Conservation (phyloP, 2,888 invertebrate genomes). For the Oscheius sp. region DNA sequence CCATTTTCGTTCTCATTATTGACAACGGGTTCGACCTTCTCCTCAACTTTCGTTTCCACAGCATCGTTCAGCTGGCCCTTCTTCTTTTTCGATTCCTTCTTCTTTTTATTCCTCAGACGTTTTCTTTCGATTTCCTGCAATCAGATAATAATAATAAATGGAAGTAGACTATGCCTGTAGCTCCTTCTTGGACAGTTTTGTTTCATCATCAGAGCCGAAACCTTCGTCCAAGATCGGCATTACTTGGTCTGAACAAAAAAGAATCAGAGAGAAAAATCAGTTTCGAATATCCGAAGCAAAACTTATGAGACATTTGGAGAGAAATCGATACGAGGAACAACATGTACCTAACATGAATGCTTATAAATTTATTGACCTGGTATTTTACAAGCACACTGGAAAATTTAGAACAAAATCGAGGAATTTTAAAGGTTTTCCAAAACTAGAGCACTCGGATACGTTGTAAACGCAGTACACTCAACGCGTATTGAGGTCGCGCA, state of each 20-base stretch:
- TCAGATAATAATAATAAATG: neutral
- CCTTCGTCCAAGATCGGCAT: conserved; percentile 21
- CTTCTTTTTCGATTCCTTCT: conserved; percentile 68
- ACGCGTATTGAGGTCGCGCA: no score
- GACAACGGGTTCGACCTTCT: conserved; percentile 8
- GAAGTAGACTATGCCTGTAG: conserved; percentile 40
- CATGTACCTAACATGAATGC: no score
- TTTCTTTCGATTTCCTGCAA: conserved; percentile 63
- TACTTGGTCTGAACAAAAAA: neutral
- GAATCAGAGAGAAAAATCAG: no score
- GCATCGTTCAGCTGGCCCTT: conserved; percentile 31
- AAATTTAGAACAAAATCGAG: no score
- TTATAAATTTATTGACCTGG: no score
- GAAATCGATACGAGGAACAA: no score
- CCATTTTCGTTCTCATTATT: conserved; percentile 30
- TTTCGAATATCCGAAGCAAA: no score
- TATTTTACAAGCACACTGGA: no score
- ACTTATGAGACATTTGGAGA: no score
- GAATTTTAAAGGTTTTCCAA: no score
- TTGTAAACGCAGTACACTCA: no score
- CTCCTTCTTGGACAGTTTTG: conserved; percentile 55
- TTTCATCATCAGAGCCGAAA: conserved; percentile 16
- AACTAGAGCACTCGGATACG: no score
- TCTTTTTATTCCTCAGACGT: conserved; percentile 68
- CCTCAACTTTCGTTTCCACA: conserved; percentile 30